Conservation (phyloP, 1,140 invertebrate genomes). For the Ectropis grisescens region DNA sequence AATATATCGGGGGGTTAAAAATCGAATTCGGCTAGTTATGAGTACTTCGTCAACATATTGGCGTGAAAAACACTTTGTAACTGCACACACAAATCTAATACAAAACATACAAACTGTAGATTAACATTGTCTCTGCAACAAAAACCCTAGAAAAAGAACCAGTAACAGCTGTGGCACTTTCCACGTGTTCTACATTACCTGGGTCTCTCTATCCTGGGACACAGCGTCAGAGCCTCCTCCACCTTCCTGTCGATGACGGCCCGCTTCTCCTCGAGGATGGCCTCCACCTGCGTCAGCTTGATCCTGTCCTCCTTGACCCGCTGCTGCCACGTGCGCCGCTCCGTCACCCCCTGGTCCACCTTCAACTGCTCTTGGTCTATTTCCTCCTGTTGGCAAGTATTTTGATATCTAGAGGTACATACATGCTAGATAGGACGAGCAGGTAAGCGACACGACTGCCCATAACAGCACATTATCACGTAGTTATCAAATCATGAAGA, state of each 20-base stretch:
- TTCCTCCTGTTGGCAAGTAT: slow-evolving; percentile 35
- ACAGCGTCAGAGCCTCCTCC: slow-evolving; percentile 37
- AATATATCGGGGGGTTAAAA: no score
- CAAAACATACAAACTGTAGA: no score
- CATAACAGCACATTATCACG: no score
- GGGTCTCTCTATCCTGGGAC: slow-evolving; percentile 51
- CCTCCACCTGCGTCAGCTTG: slow-evolving; percentile 33
- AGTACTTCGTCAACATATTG: no score
- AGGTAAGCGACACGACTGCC: slow-evolving; percentile 3
- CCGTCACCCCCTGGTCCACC: slow-evolving; percentile 28
- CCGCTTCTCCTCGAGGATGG: slow-evolving; percentile 39
- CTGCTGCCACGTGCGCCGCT: slow-evolving; percentile 17
- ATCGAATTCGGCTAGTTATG: no score
- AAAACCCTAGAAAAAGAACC: no score
- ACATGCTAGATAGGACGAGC: background rate
- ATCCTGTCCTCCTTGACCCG: slow-evolving; percentile 34
- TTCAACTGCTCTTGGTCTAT: slow-evolving; percentile 42
- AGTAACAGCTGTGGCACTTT: no score
- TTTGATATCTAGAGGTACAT: slow-evolving; percentile 3
- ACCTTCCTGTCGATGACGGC: slow-evolving; percentile 28
- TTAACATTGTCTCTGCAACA: no score
- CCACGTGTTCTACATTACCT: slow-evolving; percentile 30
- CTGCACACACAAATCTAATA: no score
- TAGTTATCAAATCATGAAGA: no score
- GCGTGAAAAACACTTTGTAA: no score